phyloP scores from a whole-genome alignment of 2,888 invertebrate genomes.

The Ichneumon xanthorius region DNA sequence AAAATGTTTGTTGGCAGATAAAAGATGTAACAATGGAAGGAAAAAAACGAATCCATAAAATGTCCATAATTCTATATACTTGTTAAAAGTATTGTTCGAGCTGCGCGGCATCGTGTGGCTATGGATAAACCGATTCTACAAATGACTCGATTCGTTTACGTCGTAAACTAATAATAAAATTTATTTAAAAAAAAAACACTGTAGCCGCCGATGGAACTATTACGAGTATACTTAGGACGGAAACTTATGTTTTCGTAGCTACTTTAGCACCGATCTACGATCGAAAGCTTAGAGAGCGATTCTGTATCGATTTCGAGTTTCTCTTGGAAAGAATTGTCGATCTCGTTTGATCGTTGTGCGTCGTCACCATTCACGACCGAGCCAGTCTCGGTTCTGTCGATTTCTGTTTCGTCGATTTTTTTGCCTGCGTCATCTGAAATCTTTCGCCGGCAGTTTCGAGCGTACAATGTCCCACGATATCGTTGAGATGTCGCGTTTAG shows the following conservation, averaged over 20 bases:
- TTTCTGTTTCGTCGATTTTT: conserved; percentile 68
- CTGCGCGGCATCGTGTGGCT: background rate
- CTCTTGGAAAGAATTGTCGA: conserved; percentile 7
- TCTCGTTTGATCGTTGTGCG: background rate
- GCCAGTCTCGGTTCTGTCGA: conserved; percentile 68
- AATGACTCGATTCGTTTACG: background rate
- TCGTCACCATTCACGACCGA: conserved; percentile 69
- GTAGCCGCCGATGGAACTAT: background rate
- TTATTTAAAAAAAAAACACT: background rate
- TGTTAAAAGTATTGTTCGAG: background rate
- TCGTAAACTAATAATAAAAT: background rate
- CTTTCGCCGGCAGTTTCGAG: conserved; percentile 75
- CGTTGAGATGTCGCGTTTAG: conserved; percentile 84
- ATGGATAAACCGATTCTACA: background rate
- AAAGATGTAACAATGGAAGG: conserved; percentile 13
- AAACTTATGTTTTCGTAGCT: conserved; percentile 42
- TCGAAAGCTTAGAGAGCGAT: conserved; percentile 32
- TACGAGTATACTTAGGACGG: conserved; percentile 33
- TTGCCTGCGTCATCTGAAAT: conserved; percentile 76
- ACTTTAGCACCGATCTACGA: conserved; percentile 31
- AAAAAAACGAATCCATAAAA: background rate
- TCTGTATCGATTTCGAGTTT: background rate
- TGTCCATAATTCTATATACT: background rate
- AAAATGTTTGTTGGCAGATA: conserved; percentile 14
- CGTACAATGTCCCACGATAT: conserved; percentile 87